Conservation (phyloP, 2,888 invertebrate genomes). For the Volucella zonaria region DNA sequence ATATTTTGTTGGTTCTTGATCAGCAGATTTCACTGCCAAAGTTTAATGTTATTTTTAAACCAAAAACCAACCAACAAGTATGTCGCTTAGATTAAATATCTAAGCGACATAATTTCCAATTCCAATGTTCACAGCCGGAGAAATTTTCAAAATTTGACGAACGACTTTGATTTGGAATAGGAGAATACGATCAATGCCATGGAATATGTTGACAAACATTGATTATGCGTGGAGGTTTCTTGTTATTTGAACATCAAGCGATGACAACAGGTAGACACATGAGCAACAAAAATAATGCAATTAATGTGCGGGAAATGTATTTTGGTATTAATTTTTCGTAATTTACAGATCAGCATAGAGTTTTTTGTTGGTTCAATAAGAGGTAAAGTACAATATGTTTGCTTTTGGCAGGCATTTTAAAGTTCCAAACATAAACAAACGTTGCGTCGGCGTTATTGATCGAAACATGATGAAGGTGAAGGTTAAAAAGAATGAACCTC, state of each 20-base stretch:
- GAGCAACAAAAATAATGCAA: constrained; percentile 41
- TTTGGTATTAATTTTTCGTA: constrained; percentile 25
- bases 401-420: constrained; percentile 44
- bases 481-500: too few relatives aligned
- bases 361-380: constrained; percentile 6
- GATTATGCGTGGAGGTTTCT: constrained; percentile 18
- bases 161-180: not conserved
- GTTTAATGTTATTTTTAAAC: constrained; percentile 46
- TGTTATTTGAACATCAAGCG: constrained; percentile 32
- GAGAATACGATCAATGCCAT: not conserved
- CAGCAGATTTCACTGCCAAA: constrained; percentile 50
- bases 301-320: constrained; percentile 38
- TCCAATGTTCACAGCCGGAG: constrained; percentile 6
- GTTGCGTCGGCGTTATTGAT: constrained; percentile 37
- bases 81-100: too few relatives aligned
- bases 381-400: constrained; percentile 36
- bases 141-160: constrained; percentile 16
- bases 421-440: too few relatives aligned
- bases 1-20: not conserved
- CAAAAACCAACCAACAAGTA: too few relatives aligned
- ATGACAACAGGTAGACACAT: constrained; percentile 23
- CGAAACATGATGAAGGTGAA: constrained; percentile 34
- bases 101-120: constrained; percentile 6
- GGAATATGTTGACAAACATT: constrained; percentile 28
- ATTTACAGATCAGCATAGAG: constrained; percentile 5